phyloP scores from a whole-genome alignment of 2,113 vertebrate genomes.

The Phyllostomus hastatus region DNA sequence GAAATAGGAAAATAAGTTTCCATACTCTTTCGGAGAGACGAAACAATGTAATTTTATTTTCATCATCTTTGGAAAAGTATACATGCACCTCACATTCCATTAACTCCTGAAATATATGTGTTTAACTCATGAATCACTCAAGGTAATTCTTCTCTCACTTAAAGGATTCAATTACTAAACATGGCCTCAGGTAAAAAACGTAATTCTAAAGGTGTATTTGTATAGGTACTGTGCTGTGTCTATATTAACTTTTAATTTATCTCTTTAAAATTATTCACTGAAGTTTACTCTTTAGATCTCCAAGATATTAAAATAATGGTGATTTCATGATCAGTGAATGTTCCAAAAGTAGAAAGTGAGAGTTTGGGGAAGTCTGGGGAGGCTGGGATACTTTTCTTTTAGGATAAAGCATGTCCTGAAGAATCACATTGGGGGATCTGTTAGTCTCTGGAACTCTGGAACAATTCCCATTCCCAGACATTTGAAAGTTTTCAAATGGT shows the following conservation, averaged over 20 bases:
- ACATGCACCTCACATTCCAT: conserved; percentile 36
- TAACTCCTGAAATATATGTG: conserved; percentile 3
- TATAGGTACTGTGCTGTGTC: not conserved
- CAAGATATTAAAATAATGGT: not conserved
- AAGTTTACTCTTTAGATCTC: not conserved
- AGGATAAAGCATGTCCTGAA: not conserved
- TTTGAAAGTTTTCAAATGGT: not conserved
- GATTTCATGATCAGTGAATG: not conserved
- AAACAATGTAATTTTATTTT: not conserved
- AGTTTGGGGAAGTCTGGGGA: not conserved
- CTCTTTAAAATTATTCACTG: not conserved
- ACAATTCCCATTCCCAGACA: not conserved
- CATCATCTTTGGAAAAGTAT: not conserved
- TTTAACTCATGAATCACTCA: conserved; percentile 50
- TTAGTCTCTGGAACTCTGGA: not conserved
- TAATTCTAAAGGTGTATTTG: conserved; percentile 45
- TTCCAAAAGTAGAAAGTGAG: not conserved
- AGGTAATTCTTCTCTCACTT: conserved; percentile 51
- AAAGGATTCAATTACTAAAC: conserved; percentile 35
- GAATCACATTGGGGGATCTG: not conserved
- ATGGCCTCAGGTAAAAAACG: conserved; percentile 44
- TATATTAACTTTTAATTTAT: not conserved
- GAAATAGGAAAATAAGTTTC: not conserved
- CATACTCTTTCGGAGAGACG: conserved; percentile 10
- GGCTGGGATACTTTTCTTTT: not conserved